Evolutionary conservation across 2,888 invertebrate genomes (phyloP).

Genomic region (Meliscaeva auricollis): DNA sequence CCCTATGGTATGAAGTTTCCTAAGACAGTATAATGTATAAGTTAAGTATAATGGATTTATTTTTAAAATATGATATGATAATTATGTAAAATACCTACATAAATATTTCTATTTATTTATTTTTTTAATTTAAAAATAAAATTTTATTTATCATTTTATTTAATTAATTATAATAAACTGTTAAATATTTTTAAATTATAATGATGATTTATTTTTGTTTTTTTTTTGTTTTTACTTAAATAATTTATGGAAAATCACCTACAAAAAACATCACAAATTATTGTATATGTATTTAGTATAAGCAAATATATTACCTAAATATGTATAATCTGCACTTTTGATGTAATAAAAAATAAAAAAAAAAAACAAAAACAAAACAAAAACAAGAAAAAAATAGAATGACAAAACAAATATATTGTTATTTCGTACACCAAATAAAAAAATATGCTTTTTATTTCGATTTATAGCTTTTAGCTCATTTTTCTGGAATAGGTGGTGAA

Average conservation of each 20-base stretch:
- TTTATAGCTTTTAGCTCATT: background rate
- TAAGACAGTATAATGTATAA: constrained; percentile 8
- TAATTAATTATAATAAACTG: constrained; percentile 24
- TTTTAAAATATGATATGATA: background rate
- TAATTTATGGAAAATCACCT: constrained; percentile 48
- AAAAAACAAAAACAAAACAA: constrained; percentile 28
- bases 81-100: background rate
- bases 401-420: constrained; percentile 75
- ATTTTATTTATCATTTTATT: background rate
- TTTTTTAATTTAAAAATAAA: background rate
- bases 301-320: constrained; percentile 62
- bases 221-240: background rate
- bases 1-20: constrained; percentile 69
- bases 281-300: constrained; percentile 68
- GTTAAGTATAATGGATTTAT: background rate
- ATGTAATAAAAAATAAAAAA: constrained; percentile 75
- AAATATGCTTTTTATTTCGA: constrained; percentile 22
- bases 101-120: background rate
- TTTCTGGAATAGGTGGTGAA: background rate
- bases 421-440: constrained; percentile 76
- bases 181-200: constrained; percentile 26
- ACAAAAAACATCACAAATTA: constrained; percentile 59
- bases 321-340: constrained; percentile 77
- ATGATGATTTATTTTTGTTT: constrained; percentile 13
- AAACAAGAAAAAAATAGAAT: constrained; percentile 41